phyloP scores from a whole-genome alignment of 1,140 invertebrate species.

The Drosophila kanapiae region DNA sequence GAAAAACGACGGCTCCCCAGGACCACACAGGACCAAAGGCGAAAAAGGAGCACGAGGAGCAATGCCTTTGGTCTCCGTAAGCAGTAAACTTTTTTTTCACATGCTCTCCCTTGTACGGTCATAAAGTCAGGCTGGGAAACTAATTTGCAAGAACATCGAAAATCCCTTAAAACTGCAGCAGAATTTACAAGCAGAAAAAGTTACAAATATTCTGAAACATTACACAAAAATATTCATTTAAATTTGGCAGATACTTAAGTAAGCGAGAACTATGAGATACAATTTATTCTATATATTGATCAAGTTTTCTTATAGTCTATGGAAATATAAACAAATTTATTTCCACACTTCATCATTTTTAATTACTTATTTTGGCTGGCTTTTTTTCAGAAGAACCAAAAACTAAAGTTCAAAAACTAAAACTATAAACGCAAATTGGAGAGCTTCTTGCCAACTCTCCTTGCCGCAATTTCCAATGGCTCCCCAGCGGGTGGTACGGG shows the following conservation, averaged over 20 bases:
- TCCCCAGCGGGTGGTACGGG: conserved; percentile 20
- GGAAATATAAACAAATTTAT: not conserved
- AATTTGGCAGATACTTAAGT: not conserved
- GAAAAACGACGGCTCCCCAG: conserved; percentile 4
- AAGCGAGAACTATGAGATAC: too few species aligned
- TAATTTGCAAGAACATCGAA: conserved; percentile 79
- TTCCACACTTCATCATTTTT: not conserved
- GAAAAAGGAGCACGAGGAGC: not conserved
- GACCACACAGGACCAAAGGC: not conserved
- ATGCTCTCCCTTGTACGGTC: conserved; percentile 14
- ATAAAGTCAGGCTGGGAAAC: conserved; percentile 55
- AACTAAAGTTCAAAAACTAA: conserved; percentile 30
- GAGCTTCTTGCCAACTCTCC: conserved; percentile 21
- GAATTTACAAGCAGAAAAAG: conserved; percentile 13
- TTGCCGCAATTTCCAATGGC: conserved; percentile 22
- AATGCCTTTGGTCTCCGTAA: conserved; percentile 7
- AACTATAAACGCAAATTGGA: conserved; percentile 48
- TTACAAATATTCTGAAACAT: not conserved
- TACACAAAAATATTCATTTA: not conserved
- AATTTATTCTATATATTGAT: too few species aligned
- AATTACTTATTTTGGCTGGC: not conserved
- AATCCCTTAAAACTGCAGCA: conserved; percentile 65
- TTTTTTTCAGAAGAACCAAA: not conserved
- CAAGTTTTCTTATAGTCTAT: not conserved
- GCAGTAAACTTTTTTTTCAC: conserved; percentile 71